phyloP scores from a whole-genome alignment of 2,113 vertebrate genomes.

The Pseudopodoces humilis region DNA sequence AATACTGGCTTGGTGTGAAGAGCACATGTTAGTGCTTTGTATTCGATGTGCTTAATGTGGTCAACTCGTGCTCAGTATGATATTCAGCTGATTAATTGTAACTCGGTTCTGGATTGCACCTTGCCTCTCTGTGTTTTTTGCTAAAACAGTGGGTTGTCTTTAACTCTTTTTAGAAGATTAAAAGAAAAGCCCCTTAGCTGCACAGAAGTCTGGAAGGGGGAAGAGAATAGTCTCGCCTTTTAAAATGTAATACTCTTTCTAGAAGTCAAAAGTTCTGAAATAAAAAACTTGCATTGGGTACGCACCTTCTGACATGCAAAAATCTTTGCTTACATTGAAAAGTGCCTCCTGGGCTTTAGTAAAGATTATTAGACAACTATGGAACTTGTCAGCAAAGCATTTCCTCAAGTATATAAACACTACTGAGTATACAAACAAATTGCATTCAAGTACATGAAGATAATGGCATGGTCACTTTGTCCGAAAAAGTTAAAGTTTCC shows the following conservation, averaged over 20 bases:
- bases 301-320: neutral
- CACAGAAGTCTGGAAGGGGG: neutral
- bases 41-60: neutral
- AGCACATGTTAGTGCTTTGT: neutral
- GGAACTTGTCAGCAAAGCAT: neutral
- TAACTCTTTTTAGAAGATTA: neutral
- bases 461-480: neutral
- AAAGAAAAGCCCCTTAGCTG: neutral
- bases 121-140: neutral
- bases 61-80: neutral
- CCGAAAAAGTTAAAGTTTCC: neutral
- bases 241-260: neutral
- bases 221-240: neutral
- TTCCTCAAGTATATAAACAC: neutral
- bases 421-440: neutral
- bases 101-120: rapidly evolving
- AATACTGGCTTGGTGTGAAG: neutral
- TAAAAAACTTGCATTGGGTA: neutral
- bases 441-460: neutral
- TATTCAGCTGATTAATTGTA: neutral
- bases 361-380: neutral
- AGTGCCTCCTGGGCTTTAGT: neutral
- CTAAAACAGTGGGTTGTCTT: neutral
- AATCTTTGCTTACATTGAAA: neutral
- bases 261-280: neutral